Evolutionary conservation across 2,888 invertebrate species (phyloP).

Genomic region (Parasteatoda lunata): DNA sequence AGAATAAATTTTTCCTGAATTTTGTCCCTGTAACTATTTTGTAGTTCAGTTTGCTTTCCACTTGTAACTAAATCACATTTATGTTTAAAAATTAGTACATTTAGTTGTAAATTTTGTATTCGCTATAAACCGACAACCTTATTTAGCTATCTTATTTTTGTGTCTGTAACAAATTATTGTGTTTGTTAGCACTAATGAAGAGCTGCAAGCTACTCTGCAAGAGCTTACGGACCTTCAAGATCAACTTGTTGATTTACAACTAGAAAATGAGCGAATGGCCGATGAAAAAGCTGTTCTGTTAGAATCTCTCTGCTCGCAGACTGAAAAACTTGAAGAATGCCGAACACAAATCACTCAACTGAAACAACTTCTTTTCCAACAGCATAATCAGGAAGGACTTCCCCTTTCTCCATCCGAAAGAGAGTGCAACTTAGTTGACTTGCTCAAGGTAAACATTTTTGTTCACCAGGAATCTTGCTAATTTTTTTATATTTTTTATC

Average conservation of each 20-base stretch:
- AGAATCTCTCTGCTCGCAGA: conserved; percentile 92
- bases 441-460: conserved; percentile 81
- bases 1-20: too few relatives aligned
- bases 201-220: conserved; percentile 93
- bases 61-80: too few relatives aligned
- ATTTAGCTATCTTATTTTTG: too few relatives aligned
- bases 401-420: conserved; percentile 71
- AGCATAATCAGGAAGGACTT: conserved; percentile 70
- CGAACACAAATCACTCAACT: conserved; percentile 88
- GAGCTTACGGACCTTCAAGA: conserved; percentile 92
- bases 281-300: conserved; percentile 92
- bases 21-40: too few relatives aligned
- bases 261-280: conserved; percentile 88
- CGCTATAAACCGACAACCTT: too few relatives aligned
- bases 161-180: too few relatives aligned
- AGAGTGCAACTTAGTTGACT: conserved; percentile 82
- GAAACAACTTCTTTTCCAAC: conserved; percentile 80
- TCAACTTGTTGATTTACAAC: conserved; percentile 88
- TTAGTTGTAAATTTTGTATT: too few relatives aligned
- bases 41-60: too few relatives aligned
- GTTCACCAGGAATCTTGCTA: too few relatives aligned
- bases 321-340: conserved; percentile 91
- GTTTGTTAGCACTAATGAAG: conserved; percentile 85
- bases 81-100: too few relatives aligned
- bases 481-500: neutral